Conservation (phyloP, 2,888 invertebrate genomes). For the Drosophila mulleri region DNA sequence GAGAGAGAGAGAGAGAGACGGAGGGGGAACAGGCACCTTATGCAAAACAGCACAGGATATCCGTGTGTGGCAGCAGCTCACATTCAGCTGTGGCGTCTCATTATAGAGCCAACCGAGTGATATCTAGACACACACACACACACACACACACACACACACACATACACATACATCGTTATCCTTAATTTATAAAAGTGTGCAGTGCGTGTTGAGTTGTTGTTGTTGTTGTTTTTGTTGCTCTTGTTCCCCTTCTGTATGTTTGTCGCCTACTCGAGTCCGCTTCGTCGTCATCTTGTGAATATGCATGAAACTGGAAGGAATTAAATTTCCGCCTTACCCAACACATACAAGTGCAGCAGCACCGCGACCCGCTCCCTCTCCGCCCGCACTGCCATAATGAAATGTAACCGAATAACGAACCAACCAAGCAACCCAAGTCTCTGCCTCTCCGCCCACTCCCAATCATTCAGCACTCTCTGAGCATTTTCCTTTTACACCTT, state of each 20-base stretch:
- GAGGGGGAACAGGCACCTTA: conserved; percentile 21
- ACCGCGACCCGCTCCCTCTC: too few relatives aligned
- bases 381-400: conserved; percentile 54
- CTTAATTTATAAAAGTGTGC: conserved; percentile 80
- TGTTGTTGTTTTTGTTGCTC: conserved; percentile 1
- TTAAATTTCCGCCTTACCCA: conserved; percentile 63
- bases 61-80: conserved; percentile 13
- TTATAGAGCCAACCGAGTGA: conserved; percentile 65
- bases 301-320: conserved; percentile 78
- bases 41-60: conserved; percentile 67
- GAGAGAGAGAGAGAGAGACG: too few relatives aligned
- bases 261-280: conserved; percentile 20
- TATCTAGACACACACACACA: conserved; percentile 37
- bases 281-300: conserved; percentile 70
- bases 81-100: conserved; percentile 47
- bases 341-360: background rate
- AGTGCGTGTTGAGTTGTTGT: conserved; percentile 24
- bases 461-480: conserved; percentile 1
- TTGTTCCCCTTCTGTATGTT: background rate
- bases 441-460: conserved; percentile 9
- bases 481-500: conserved; percentile 23
- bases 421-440: conserved; percentile 65
- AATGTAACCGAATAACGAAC: conserved; percentile 83
- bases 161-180: conserved; percentile 67
- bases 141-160: conserved; percentile 30